Evolutionary conservation across 2,113 vertebrate species (phyloP).

Genomic region (Ranitomeya imitator): DNA sequence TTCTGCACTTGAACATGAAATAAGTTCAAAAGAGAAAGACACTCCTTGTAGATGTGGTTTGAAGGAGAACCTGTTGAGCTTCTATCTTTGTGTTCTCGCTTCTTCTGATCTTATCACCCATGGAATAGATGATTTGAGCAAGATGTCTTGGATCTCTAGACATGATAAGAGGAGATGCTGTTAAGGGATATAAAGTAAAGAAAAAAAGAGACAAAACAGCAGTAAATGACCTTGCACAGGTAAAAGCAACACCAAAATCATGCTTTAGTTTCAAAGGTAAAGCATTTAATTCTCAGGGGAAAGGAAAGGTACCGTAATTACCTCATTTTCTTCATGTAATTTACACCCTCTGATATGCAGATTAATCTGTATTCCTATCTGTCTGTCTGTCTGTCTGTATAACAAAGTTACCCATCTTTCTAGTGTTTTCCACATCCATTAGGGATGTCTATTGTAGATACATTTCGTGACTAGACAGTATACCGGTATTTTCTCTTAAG

Average conservation of each 20-base stretch:
- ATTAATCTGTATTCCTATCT: no score
- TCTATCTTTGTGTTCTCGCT: slow-evolving; percentile 30
- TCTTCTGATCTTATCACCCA: slow-evolving; percentile 53
- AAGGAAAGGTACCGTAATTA: background rate
- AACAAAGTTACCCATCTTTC: background rate
- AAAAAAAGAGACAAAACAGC: slow-evolving; percentile 30
- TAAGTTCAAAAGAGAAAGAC: slow-evolving; percentile 44
- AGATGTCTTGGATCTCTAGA: slow-evolving; percentile 41
- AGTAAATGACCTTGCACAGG: slow-evolving; percentile 47
- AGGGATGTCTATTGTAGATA: background rate
- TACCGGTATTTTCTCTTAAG: no score
- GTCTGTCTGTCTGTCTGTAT: no score
- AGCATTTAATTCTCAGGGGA: background rate
- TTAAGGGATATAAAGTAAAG: slow-evolving; percentile 35
- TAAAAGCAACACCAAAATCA: slow-evolving; percentile 1
- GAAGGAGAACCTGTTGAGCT: slow-evolving; percentile 50
- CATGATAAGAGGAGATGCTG: slow-evolving; percentile 41
- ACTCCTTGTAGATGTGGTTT: slow-evolving; percentile 50
- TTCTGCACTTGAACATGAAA: slow-evolving; percentile 49
- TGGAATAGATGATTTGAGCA: slow-evolving; percentile 48
- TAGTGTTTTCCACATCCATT: background rate
- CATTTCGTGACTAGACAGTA: no score
- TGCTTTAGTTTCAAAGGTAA: slow-evolving; percentile 40
- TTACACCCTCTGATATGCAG: background rate
- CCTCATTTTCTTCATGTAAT: background rate